Conservation (phyloP, 2,888 invertebrate genomes). For the Eupelmus urozonus region DNA sequence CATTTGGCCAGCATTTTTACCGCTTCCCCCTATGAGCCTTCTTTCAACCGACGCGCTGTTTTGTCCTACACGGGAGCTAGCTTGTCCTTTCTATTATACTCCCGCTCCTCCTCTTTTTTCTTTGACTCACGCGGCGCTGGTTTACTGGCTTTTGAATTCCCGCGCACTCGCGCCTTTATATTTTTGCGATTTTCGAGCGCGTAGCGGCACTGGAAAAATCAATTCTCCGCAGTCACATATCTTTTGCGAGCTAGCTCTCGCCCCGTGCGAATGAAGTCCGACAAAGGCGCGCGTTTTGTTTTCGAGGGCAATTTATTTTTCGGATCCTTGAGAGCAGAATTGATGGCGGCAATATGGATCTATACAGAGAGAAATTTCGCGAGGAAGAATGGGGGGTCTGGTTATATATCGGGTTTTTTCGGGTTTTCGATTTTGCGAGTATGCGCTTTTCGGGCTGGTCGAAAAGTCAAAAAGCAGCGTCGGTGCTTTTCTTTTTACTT, state of each 20-base stretch:
- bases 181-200: not conserved
- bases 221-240: not conserved
- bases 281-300: not conserved
- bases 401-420: too few species aligned
- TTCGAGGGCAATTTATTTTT: not conserved
- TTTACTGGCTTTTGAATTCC: not conserved
- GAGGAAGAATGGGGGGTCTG: too few species aligned
- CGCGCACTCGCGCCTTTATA: not conserved
- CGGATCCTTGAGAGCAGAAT: too few species aligned
- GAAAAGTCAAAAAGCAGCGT: too few species aligned
- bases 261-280: too few species aligned
- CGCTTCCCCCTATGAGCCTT: not conserved
- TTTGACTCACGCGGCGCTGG: not conserved
- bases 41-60: conserved; percentile 14
- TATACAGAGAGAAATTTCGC: too few species aligned
- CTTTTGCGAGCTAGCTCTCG: too few species aligned
- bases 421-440: too few species aligned
- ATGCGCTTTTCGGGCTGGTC: too few species aligned
- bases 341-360: too few species aligned
- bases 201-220: not conserved
- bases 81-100: not conserved
- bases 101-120: not conserved
- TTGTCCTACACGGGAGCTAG: not conserved
- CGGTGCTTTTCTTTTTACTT: too few species aligned
- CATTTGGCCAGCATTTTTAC: not conserved